Conservation (phyloP, 2,113 vertebrate species). For the Collichthys lucidus region DNA sequence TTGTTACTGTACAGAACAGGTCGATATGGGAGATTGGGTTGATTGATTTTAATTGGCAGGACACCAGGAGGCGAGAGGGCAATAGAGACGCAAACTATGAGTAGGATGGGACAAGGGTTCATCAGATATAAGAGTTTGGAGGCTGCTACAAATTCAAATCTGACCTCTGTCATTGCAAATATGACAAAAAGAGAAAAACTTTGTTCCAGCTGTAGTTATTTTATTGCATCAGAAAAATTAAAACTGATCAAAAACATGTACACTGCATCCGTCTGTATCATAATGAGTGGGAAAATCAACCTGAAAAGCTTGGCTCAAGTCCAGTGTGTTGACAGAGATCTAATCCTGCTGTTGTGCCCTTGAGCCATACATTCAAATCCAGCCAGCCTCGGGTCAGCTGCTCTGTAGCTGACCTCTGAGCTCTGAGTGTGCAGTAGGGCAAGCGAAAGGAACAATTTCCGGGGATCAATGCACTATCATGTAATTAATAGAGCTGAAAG, state of each 20-base stretch:
- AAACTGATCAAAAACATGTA: not conserved
- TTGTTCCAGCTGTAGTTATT: not conserved
- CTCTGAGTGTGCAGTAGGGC: not conserved
- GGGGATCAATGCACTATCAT: not conserved
- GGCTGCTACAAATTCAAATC: not conserved
- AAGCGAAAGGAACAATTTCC: not conserved
- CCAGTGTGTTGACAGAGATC: slow-evolving; percentile 28
- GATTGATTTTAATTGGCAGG: slow-evolving; percentile 61
- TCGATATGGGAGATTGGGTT: slow-evolving; percentile 60
- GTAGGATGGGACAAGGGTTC: not conserved
- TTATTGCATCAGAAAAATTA: not conserved
- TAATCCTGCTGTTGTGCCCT: slow-evolving; percentile 49
- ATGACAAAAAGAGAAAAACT: not conserved
- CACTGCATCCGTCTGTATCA: not conserved
- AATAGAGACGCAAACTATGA: not conserved
- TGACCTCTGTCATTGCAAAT: not conserved
- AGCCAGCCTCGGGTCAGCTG: slow-evolving; percentile 15
- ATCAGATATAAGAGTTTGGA: not conserved
- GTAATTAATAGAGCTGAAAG: slow-evolving; percentile 12
- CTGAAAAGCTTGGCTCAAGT: slow-evolving; percentile 26
- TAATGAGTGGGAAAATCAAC: slow-evolving; percentile 20
- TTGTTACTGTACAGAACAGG: slow-evolving; percentile 41
- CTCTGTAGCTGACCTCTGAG: slow-evolving; percentile 34
- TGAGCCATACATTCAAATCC: slow-evolving; percentile 40
- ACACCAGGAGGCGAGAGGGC: slow-evolving; percentile 10